Conservation (phyloP, 2,113 vertebrate genomes). For the Vireo altiloquus region DNA sequence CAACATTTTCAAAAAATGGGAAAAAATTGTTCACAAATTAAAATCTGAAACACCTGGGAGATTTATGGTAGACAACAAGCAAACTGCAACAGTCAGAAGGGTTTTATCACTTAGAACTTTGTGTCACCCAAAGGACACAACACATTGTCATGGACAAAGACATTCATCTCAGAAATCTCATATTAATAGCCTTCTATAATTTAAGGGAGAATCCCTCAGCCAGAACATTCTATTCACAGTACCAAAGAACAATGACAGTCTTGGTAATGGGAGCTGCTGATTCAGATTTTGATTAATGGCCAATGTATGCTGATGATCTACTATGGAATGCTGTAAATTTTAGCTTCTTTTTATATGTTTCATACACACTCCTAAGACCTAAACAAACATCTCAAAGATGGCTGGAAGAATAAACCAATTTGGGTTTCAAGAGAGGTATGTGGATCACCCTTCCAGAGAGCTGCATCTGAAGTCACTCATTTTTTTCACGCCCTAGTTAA, state of each 20-base stretch:
- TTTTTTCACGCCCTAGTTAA: neutral
- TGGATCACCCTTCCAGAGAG: neutral
- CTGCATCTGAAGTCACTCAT: neutral
- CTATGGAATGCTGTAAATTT: neutral
- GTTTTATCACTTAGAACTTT: neutral
- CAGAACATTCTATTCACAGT: neutral
- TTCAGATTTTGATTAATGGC: neutral
- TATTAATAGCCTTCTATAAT: neutral
- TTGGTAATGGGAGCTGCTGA: neutral
- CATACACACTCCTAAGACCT: neutral
- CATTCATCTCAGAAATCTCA: neutral
- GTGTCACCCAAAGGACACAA: neutral
- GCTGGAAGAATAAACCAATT: neutral
- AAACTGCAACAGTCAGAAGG: neutral
- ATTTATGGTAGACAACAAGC: neutral
- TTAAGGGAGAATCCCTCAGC: neutral
- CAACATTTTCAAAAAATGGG: neutral
- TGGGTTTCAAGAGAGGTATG: neutral
- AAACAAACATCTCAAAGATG: neutral
- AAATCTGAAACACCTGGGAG: neutral
- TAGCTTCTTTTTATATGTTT: neutral
- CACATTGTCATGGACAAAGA: neutral
- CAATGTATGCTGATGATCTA: neutral
- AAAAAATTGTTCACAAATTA: neutral
- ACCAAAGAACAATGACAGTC: neutral